Percentiles rank a stretch among this genome's conserved stretches.
These are phyloP conservation scores for Euwallacea fornicatus DNA, from an alignment of 1,140 invertebrate species.

Conservation along the genomic window DNA sequence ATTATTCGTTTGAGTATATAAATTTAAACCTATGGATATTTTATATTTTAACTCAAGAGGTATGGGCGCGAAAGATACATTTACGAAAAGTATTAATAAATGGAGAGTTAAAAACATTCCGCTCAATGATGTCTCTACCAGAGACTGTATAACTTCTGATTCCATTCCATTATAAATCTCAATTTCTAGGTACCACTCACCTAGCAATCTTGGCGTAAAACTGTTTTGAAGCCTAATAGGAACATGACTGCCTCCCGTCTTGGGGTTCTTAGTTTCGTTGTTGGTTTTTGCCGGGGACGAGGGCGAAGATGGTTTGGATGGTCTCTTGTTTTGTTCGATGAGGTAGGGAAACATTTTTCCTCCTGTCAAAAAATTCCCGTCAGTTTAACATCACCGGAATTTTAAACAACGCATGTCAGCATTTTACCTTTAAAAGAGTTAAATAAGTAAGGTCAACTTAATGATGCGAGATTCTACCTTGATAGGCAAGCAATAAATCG, in stretches of 20 bases:
- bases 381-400: constrained; percentile 24
- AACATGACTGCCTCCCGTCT: constrained; percentile 16
- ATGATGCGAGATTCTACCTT: no score
- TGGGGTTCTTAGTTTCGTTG: constrained; percentile 13
- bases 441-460: no score
- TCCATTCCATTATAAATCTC: no score
- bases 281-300: constrained; percentile 1
- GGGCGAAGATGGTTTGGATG: constrained; percentile 35
- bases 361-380: constrained; percentile 44
- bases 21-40: no score
- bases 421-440: no score
- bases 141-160: no score
- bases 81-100: no score
- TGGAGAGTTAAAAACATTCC: no score
- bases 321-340: constrained; percentile 41
- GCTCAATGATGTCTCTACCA: no score
- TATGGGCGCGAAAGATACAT: no score
- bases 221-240: constrained; percentile 22
- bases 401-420: background rate
- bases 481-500: no score
- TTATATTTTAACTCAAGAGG: no score
- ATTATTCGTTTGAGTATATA: background rate
- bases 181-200: constrained; percentile 23
- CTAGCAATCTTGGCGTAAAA: constrained; percentile 36
- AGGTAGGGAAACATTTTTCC: constrained; percentile 50